Base-by-base conservation (phyloP, 2,797 vertebrate genomes). In the Sebastes nivosus region DNA sequence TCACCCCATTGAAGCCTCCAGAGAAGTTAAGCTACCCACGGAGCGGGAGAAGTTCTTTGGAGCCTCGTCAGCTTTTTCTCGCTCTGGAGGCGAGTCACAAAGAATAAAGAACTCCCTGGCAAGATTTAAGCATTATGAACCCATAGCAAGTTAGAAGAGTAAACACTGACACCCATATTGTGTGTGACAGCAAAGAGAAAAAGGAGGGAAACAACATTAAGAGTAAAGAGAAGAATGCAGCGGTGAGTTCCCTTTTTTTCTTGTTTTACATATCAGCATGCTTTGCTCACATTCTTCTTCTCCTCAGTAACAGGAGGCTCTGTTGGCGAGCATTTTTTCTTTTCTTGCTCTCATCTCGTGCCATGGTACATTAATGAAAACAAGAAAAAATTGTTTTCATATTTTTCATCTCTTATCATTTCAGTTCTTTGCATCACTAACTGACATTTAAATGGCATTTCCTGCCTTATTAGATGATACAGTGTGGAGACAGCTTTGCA, bases 401-500 rank as follows among this genome's bases (percentile, higher is more conserved):
- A 18, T 59, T 78, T 71, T 52, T 57, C 30, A 72, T 57, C 65
- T 69, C 52, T 54, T 75, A 54, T 72, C 46, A 60, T 82, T 81
- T 76, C 5, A 52, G 79, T 79, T 59, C 61, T 63, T 69, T 42
- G 13, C 42, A 74, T 77, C 64, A 5, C 77, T 80, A 60, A 76
- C 68, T 93, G 90, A 87, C 90, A 93, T 93, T 93, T 89, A 82
- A 81, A 86, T 91, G 87, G 36, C 84, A 91, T 91, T 90, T 88
- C 78, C 79, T 72, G 71, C 58, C 38, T 76, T 78, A 84, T 88
- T 82, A 80, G 71, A 81, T 61, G 69, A 75, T 69, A 68, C 64
- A 67, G 59, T 80, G 77, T 77, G 42, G 72, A 81, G 72, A 65
- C 73, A 27, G 67, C 32, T 87, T 60, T 68, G 73, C 68, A 60